Percentiles rank a stretch among this genome's conserved stretches.
Evolutionary conservation across 2,113 vertebrate genomes (phyloP).

Genomic region (Syrrhaptes paradoxus): DNA sequence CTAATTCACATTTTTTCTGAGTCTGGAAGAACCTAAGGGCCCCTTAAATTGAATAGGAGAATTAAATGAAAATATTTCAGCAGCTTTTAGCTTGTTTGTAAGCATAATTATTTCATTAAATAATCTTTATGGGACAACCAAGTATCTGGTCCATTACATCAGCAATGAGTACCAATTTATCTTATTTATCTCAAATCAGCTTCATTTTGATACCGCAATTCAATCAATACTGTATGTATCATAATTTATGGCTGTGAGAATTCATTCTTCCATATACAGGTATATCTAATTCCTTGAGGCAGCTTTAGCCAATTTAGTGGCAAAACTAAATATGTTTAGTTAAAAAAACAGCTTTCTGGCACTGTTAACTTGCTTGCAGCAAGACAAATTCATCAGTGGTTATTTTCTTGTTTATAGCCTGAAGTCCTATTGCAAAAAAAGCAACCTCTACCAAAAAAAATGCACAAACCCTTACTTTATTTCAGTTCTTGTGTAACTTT

Average conservation of each 20-base stretch:
- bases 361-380: background rate
- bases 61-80: background rate
- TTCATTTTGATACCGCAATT: background rate
- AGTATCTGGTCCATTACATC: background rate
- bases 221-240: background rate
- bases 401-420: background rate
- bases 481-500: background rate
- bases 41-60: background rate
- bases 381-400: background rate
- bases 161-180: background rate
- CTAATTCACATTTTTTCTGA: constrained; percentile 3
- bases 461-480: background rate
- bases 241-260: background rate
- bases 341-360: background rate
- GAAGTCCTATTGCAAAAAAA: background rate
- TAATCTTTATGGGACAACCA: background rate
- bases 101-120: background rate
- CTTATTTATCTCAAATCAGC: background rate
- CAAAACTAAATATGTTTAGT: background rate
- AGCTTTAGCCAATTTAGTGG: background rate
- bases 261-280: background rate
- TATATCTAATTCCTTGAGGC: background rate
- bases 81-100: constrained; percentile 23
- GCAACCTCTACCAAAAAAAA: background rate
- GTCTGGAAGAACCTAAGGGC: background rate